Evolutionary conservation across 2,113 vertebrate genomes (phyloP), one percentile per base, ranked within the genome.

Genomic region (Pyxicephalus adspersus): DNA sequence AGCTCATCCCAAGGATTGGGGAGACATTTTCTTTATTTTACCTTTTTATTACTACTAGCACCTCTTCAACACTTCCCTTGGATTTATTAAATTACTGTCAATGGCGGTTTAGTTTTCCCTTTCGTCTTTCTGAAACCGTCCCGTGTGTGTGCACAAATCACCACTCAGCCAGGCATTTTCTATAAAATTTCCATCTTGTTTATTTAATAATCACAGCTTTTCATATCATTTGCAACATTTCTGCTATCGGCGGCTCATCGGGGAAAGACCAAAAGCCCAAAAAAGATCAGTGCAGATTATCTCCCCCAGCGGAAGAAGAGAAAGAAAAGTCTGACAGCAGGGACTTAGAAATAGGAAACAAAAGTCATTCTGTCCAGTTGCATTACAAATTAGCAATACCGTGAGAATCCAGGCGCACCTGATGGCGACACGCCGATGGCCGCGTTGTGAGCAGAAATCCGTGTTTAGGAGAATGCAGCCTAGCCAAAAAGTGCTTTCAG

Each of bases 161-260:
- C 4, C 3, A 63, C 25, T 1, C 7, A 76, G 5, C 34, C 20
- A 63, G 8, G 51, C 13, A 1, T 38, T 73, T 74, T 74, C 25
- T 81, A 58, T 74, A 81, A 81, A 81, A 81, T 65, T 5, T 54
- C 63, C 68, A 81, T 81, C 6, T 72, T 29, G 34, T 81, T 81
- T 73, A 81, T 81, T 81, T 50, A 55, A 26, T 38, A 80, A 80
- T 81, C 79, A 74, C 79, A 81, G 79, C 70, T 81, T 76, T 76
- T 80, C 45, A 63, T n/a, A n/a, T 57, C 52, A 38, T 75, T 75
- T 81, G 50, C 64, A 81, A 73, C 79, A 81, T 81, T 81, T 73
- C 70, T 81, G 68, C 79, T 73, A 81, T 73, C 79, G 51, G 70
- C 79, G 65, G 19, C 25, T 54, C 60, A 15, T 60, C 68, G 54